Base-by-base conservation (phyloP, 2,113 vertebrate species). In the Trematomus loennbergii region DNA sequence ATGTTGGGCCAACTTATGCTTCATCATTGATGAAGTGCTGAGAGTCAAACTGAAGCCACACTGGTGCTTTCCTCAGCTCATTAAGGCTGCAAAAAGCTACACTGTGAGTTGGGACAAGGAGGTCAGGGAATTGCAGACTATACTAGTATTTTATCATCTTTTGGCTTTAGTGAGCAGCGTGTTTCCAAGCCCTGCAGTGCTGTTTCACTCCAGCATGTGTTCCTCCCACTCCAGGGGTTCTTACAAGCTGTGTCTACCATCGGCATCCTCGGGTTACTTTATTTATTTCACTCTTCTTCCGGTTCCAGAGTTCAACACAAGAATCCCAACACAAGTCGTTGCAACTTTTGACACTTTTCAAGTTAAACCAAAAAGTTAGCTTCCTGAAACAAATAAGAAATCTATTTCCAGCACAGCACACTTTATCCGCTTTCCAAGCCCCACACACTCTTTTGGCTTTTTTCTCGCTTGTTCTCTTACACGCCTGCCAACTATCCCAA, bases 101-200 rank as follows among this genome's bases (percentile, higher is more conserved):
- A 25, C 54, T 63, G 81, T 75, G 83, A 72, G 72, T 48, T 71
- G 84, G 87, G 81, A 79, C 64, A 57, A 63, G 40, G 76, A 71
- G 74, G 57, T 74, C 52, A 13, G 90, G 91, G 89, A 91, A 90
- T 88, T 80, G 78, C 11, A 88, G 84, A 90, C 86, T 89, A 88
- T 89, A 83, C 57, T 3, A 69, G 87, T 81, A 70, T 94, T 94
- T 93, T 87, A 93, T 93, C 91, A 92, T 94, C 87, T 91, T 91
- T 90, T 87, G 88, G 84, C 83, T 46, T 75, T 69, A 22, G 82
- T 45, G 65, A 83, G 76, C 68, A 5, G 65, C 36, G 22, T n/a
- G 73, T 83, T 83, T 71, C 75, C 83, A 82, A 69, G 80, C 57
- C 72, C 87, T 62, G 91, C 81, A 84, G 80, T 84, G 85, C 68